Evolutionary conservation across 2,888 invertebrate genomes (phyloP).

Genomic region (Hoplodrina ambigua): DNA sequence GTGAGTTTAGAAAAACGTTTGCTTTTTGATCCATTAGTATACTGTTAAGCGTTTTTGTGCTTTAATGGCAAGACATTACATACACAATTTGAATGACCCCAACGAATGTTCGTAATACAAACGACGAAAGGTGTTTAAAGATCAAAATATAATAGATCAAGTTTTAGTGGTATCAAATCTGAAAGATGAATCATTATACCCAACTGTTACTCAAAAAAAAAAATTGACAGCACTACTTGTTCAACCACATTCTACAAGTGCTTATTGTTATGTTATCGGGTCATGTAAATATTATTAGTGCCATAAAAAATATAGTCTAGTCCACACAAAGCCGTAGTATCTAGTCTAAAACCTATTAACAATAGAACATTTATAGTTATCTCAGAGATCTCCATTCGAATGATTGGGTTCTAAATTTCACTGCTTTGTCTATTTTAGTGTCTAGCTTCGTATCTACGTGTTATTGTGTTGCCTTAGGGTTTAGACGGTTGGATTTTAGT

Average conservation of each 20-base stretch:
- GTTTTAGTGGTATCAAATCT: background rate
- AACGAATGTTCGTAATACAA: no score
- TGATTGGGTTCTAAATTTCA: slow-evolving; percentile 74
- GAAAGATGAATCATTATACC: background rate
- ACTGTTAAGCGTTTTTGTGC: background rate
- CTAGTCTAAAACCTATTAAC: slow-evolving; percentile 69
- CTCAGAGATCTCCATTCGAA: slow-evolving; percentile 70
- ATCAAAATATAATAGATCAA: background rate
- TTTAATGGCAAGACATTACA: no score
- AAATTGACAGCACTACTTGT: background rate
- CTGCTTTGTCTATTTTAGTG: slow-evolving; percentile 74
- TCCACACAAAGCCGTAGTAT: slow-evolving; percentile 32
- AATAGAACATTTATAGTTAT: slow-evolving; percentile 74
- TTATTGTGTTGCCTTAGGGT: slow-evolving; percentile 33
- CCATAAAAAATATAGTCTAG: slow-evolving; percentile 28
- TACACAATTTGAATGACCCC: no score
- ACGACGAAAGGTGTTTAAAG: no score
- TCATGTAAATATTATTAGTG: slow-evolving; percentile 27
- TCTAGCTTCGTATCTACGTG: slow-evolving; percentile 70
- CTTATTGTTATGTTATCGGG: slow-evolving; percentile 22
- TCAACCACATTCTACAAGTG: slow-evolving; percentile 1
- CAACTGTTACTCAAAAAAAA: slow-evolving; percentile 9
- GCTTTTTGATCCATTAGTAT: background rate
- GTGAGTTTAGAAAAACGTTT: background rate
- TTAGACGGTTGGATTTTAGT: background rate